phyloP scores from a whole-genome alignment of 2,797 vertebrate genomes.

The Trachurus trachurus region DNA sequence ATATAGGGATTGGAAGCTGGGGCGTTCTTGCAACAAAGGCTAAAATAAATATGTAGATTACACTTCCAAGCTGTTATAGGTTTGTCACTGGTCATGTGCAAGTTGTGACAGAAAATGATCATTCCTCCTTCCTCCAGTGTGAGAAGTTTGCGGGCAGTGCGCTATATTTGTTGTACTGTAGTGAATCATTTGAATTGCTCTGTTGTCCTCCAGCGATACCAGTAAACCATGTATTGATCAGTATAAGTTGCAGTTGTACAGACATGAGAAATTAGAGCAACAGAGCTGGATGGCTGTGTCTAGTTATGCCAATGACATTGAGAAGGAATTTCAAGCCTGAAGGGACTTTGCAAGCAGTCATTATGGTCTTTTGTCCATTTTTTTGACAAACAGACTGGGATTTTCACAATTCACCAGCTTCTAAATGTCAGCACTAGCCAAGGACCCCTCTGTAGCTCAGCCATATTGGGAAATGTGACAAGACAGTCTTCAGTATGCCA shows the following conservation, averaged over 20 bases:
- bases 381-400: constrained; percentile 71
- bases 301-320: constrained; percentile 75
- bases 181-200: constrained; percentile 62
- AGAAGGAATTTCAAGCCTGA: constrained; percentile 78
- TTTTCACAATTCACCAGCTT: constrained; percentile 81
- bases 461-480: constrained; percentile 81
- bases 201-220: constrained; percentile 61
- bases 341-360: constrained; percentile 71
- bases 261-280: constrained; percentile 69
- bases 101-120: constrained; percentile 24
- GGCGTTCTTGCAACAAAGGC: constrained; percentile 40
- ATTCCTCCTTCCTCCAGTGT: constrained; percentile 3
- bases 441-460: constrained; percentile 74
- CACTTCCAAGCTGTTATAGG: constrained; percentile 10
- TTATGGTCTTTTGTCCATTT: constrained; percentile 77
- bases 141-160: constrained; percentile 31
- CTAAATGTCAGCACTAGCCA: constrained; percentile 83
- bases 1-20: constrained; percentile 50
- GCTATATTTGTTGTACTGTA: constrained; percentile 56
- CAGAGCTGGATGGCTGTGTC: constrained; percentile 58
- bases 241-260: constrained; percentile 68
- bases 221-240: constrained; percentile 76
- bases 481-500: constrained; percentile 74
- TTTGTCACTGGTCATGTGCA: constrained; percentile 32
- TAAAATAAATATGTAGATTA: constrained; percentile 41